phyloP scores from a whole-genome alignment of 2,888 invertebrate species.

The Allygus modestus region DNA sequence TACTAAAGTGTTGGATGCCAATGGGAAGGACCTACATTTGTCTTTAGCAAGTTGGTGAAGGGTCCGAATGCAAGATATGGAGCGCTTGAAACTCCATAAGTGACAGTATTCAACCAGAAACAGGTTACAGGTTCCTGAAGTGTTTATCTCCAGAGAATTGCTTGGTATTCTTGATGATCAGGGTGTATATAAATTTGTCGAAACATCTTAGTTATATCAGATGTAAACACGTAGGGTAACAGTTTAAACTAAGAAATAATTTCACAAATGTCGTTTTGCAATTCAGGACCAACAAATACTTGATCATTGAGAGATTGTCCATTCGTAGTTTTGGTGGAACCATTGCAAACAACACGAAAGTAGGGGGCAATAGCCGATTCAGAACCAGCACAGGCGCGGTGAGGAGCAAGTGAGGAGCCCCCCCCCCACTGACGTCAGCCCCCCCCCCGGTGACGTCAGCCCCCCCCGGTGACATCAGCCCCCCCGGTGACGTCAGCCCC shows the following conservation, averaged over 20 bases:
- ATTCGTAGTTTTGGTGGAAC: background rate
- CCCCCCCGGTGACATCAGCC: no score
- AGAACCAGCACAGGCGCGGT: no score
- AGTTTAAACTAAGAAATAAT: background rate
- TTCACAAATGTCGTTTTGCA: background rate
- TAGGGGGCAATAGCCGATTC: no score
- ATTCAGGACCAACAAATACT: background rate
- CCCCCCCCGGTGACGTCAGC: no score
- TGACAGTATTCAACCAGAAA: background rate
- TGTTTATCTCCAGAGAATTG: background rate
- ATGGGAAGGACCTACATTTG: background rate
- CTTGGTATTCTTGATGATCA: background rate
- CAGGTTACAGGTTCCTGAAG: background rate
- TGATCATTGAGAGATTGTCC: background rate
- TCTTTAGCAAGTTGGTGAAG: background rate
- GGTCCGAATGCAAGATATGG: background rate
- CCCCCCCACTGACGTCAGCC: no score
- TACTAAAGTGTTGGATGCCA: background rate
- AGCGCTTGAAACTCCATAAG: background rate
- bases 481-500: no score
- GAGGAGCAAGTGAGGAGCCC: no score
- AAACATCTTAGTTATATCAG: background rate
- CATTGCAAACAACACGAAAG: background rate
- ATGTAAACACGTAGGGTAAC: background rate
- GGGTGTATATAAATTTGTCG: background rate